Evolutionary conservation across 2,113 vertebrate species (phyloP).

Genomic region (Hiodon tergisus): DNA sequence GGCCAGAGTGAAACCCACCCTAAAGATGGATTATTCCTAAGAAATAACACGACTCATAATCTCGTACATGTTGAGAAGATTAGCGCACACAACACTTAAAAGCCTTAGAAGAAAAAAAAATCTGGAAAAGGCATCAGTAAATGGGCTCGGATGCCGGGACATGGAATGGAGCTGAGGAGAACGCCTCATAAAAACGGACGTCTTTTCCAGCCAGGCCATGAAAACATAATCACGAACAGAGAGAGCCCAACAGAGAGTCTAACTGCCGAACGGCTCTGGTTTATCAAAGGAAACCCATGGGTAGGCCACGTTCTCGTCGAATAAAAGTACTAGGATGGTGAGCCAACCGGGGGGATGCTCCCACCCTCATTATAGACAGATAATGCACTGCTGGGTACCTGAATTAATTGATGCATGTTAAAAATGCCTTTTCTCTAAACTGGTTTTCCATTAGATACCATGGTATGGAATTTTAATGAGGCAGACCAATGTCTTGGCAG

Average conservation of each 20-base stretch:
- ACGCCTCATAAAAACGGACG: no score
- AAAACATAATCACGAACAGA: conserved; percentile 14
- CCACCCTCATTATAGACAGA: conserved; percentile 4
- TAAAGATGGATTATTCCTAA: no score
- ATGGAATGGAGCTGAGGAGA: background rate
- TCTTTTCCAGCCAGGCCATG: background rate
- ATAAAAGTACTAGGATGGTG: conserved; percentile 29
- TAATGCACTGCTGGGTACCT: conserved; percentile 34
- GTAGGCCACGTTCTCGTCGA: conserved; percentile 29
- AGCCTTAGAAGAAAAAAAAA: background rate
- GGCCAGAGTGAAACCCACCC: no score
- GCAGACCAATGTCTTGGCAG: conserved; percentile 44
- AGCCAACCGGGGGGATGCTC: background rate
- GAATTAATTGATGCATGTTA: conserved; percentile 49
- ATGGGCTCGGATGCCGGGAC: background rate
- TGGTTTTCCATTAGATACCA: conserved; percentile 59
- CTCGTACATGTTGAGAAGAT: no score
- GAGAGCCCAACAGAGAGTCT: background rate
- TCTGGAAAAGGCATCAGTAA: conserved; percentile 18
- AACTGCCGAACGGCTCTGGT: no score
- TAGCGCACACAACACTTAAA: background rate
- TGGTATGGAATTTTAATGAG: conserved; percentile 54
- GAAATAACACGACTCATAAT: no score
- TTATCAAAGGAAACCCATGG: background rate
- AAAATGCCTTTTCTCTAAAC: conserved; percentile 50